phyloP scores from a whole-genome alignment of 2,888 invertebrate species.

The Caenorhabditis zanzibari region DNA sequence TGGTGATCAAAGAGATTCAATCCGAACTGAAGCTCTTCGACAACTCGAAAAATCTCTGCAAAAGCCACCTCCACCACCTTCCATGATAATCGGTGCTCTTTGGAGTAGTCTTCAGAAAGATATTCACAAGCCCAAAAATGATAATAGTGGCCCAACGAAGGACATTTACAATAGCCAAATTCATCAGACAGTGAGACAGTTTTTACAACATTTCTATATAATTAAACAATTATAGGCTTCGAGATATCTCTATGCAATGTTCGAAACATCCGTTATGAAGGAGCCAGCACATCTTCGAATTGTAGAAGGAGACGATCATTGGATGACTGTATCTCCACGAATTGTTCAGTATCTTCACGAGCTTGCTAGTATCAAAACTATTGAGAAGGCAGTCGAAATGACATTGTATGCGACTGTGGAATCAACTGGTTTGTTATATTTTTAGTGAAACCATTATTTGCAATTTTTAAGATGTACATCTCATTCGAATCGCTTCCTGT shows the following conservation, averaged over 20 bases:
- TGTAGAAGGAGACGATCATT: conserved; percentile 71
- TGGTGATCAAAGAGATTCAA: conserved; percentile 66
- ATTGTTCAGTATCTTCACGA: conserved; percentile 48
- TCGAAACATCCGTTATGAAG: conserved; percentile 47
- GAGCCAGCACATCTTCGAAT: conserved; percentile 57
- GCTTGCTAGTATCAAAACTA: conserved; percentile 10
- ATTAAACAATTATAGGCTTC: conserved; percentile 39
- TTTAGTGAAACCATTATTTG: not conserved
- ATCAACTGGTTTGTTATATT: conserved; percentile 33
- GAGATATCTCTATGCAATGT: conserved; percentile 64
- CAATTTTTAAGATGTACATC: conserved; percentile 62
- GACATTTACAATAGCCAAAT: conserved; percentile 19
- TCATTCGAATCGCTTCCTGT: conserved; percentile 68
- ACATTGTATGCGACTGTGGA: conserved; percentile 37
- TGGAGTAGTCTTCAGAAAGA: conserved; percentile 62
- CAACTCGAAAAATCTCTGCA: conserved; percentile 67
- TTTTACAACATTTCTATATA: not conserved
- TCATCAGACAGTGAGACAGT: conserved; percentile 65
- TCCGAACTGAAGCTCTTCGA: conserved; percentile 68
- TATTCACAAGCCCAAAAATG: conserved; percentile 9
- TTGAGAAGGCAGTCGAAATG: conserved; percentile 51
- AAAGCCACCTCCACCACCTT: conserved; percentile 54
- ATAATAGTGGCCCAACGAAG: not conserved
- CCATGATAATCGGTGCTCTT: conserved; percentile 48
- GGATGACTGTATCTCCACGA: conserved; percentile 61